Evolutionary conservation across 2,888 invertebrate species (phyloP), one percentile per base, ranked within the genome.

Genomic region (Horisme vitalbata): DNA sequence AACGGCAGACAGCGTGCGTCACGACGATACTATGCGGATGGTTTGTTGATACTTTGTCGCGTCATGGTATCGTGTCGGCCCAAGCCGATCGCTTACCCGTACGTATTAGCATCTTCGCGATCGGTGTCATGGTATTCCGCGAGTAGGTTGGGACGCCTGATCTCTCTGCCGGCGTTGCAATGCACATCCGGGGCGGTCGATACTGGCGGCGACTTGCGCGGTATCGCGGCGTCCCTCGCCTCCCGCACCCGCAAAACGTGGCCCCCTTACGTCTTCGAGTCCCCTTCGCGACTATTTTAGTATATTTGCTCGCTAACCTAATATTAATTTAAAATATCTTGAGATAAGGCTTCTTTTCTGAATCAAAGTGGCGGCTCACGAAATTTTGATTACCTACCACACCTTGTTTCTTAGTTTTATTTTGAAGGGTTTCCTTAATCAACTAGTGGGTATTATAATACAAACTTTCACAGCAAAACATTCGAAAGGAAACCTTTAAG

Each of bases 131-230:
- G 59, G 63, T 71, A 65, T 71, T 74, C 70, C 70, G 71, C 68
- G 66, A 71, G 73, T 73, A 78, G 77, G 75, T 18, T 76, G 69
- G 72, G 73, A 70, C 74, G 80, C 62, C 63, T 71, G 83, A 81
- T 83, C 79, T 82, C 82, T 78, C 76, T 71, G 72, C 51, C 76
- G 69, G 32, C 72, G 78, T 77, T 72, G 82, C 84, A 70, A 78
- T 84, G 85, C 85, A 86, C 79, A 86, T 84, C 86, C 86, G 86
- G 83, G 79, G 75, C 84, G 87, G 87, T 88, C 88, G 88, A 87
- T 88, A 88, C 80, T 68, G 70, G 63, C 71, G 72, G 67, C 81
- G 87, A 87, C 82, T 85, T 88, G 87, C 87, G 87, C 87, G 78
- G 66, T 81, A 61, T 73, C 75, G 75, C 61, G 71, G 70, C 75